These are phyloP conservation scores for Calliopsis andreniformis DNA, from an alignment of 1,140 invertebrate genomes.

Conservation along the genomic window DNA sequence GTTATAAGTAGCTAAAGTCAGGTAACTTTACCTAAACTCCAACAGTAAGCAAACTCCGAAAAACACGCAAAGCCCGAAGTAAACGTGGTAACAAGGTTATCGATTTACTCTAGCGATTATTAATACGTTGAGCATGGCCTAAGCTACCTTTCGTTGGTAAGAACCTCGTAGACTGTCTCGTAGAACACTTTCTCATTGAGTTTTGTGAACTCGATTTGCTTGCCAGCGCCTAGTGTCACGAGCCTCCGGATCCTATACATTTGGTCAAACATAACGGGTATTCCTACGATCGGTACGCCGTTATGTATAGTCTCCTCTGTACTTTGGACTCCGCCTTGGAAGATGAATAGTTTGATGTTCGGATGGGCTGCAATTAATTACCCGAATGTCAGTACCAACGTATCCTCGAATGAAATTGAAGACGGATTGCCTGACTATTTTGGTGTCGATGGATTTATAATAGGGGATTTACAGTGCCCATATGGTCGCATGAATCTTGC, in stretches of 20 bases:
- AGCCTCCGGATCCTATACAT: conserved; percentile 59
- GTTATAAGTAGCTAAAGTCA: neutral
- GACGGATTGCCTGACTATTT: no score
- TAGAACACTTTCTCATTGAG: conserved; percentile 40
- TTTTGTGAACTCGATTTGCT: conserved; percentile 40
- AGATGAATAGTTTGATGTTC: conserved; percentile 80
- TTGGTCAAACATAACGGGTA: conserved; percentile 75
- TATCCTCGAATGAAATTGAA: no score
- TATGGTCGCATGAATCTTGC: no score
- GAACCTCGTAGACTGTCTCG: conserved; percentile 46
- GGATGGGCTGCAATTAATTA: conserved; percentile 70
- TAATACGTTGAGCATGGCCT: neutral
- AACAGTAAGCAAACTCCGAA: conserved; percentile 2
- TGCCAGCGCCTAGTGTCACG: conserved; percentile 52
- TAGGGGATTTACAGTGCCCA: no score
- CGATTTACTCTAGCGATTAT: neutral
- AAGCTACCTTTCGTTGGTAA: conserved; percentile 60
- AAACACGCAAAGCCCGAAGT: neutral
- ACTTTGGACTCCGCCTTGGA: conserved; percentile 81
- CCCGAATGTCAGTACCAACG: no score
- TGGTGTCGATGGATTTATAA: no score
- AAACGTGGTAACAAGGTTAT: neutral
- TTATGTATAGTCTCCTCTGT: conserved; percentile 78
- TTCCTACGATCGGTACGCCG: conserved; percentile 79
- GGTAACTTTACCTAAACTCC: neutral